Conservation (phyloP, 1,140 invertebrate genomes). For the Manduca sexta region DNA sequence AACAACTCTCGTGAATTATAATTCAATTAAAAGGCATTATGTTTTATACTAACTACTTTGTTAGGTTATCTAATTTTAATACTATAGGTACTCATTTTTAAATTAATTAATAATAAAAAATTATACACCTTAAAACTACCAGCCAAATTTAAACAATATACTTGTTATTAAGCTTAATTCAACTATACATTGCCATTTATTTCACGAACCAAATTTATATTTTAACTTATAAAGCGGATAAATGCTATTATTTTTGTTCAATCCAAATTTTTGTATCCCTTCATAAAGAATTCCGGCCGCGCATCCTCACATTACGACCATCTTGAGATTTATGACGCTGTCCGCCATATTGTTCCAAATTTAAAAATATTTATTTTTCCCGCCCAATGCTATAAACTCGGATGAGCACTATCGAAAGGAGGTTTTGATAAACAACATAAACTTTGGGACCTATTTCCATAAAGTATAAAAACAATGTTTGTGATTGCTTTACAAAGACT, state of each 20-base stretch:
- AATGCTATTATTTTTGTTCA: conserved; percentile 28
- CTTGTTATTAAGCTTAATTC: no score
- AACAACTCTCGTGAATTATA: no score
- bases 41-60: no score
- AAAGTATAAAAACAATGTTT: no score
- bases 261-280: conserved; percentile 40
- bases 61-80: no score
- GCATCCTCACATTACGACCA: conserved; percentile 59
- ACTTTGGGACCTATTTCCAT: no score
- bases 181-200: neutral
- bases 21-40: no score
- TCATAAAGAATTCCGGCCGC: conserved; percentile 60
- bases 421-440: conserved; percentile 20
- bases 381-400: conserved; percentile 30
- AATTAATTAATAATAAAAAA: no score
- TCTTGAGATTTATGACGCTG: conserved; percentile 66
- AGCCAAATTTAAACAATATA: no score
- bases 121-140: no score
- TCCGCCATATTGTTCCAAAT: conserved; percentile 67
- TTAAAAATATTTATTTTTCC: conserved; percentile 66
- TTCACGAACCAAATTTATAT: conserved; percentile 1
- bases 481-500: no score
- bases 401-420: neutral
- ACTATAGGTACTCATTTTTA: no score
- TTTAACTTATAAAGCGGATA: conserved; percentile 18